These are phyloP conservation scores for Grantiella picta DNA, from an alignment of 2,113 vertebrate species.

Conservation along the genomic window DNA sequence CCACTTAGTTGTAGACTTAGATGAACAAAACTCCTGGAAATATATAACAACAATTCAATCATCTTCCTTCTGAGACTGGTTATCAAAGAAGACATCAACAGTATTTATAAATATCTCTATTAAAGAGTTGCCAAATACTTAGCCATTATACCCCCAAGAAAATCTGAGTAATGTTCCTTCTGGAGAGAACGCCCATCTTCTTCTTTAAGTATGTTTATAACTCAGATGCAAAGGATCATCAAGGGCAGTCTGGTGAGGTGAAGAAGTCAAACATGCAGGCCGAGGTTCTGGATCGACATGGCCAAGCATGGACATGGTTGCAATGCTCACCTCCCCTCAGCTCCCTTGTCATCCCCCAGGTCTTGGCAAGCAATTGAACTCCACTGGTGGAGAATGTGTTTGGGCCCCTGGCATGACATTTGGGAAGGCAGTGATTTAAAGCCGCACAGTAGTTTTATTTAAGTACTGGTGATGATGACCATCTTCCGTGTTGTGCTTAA, in stretches of 20 bases:
- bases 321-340: not conserved
- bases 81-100: not conserved
- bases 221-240: not conserved
- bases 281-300: accelerated
- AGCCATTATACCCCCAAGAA: not conserved
- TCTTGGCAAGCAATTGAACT: not conserved
- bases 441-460: not conserved
- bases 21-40: not conserved
- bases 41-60: not conserved
- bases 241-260: not conserved
- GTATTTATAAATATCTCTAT: not conserved
- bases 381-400: not conserved
- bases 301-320: not conserved
- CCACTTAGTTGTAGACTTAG: not conserved
- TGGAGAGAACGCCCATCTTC: not conserved
- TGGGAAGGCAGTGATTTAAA: not conserved
- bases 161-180: not conserved
- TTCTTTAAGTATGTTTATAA: not conserved
- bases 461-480: not conserved
- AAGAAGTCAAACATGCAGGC: not conserved
- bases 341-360: accelerated
- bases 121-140: not conserved
- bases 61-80: not conserved
- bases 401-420: not conserved
- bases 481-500: not conserved